Evolutionary conservation across 2,888 invertebrate species (phyloP).

Genomic region (Eristalinus sepulchralis): DNA sequence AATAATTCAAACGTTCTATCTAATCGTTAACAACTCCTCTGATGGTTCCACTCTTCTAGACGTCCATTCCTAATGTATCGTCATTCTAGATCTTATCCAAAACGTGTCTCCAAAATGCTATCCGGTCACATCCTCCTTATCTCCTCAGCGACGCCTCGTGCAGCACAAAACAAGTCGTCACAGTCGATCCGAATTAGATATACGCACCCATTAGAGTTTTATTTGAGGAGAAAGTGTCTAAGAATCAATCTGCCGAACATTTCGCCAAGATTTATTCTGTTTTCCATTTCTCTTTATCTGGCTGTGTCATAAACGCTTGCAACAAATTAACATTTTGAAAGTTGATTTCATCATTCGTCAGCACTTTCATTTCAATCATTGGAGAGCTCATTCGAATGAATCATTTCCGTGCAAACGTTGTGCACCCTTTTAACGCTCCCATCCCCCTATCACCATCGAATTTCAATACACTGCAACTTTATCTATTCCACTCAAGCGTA

Average conservation of each 20-base stretch:
- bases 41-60: too few species aligned
- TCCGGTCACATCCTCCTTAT: background rate
- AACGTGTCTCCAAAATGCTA: background rate
- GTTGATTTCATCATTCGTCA: background rate
- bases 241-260: background rate
- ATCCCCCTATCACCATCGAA: background rate
- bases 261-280: background rate
- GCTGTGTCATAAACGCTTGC: background rate
- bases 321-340: background rate
- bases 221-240: background rate
- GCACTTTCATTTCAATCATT: background rate
- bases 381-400: background rate
- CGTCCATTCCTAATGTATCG: too few species aligned
- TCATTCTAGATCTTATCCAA: background rate
- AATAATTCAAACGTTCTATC: too few species aligned
- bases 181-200: background rate
- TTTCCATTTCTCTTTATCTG: background rate
- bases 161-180: too few species aligned
- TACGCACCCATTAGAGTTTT: background rate
- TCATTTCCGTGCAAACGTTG: background rate
- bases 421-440: background rate
- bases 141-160: background rate
- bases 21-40: too few species aligned
- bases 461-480: background rate
- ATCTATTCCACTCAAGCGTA: constrained; percentile 7